Percentiles rank a stretch among this genome's conserved stretches.
Conservation (phyloP, 2,113 vertebrate species). For the Orthonyx spaldingii region DNA sequence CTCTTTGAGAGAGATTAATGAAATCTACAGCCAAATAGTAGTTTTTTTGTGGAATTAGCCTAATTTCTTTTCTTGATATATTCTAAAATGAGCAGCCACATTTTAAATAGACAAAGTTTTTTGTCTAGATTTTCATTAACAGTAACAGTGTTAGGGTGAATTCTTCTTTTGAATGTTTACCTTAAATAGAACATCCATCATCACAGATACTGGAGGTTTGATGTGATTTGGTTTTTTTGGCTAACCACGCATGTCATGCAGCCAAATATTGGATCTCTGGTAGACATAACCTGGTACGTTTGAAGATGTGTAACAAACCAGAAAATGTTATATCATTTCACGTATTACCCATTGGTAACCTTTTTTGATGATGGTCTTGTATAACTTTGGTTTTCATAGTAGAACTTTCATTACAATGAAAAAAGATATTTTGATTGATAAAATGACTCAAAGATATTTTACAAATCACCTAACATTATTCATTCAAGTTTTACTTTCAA, state of each 20-base stretch:
- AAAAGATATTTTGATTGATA: too few species aligned
- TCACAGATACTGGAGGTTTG: not conserved
- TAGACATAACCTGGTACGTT: not conserved
- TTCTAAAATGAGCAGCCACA: not conserved
- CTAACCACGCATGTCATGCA: not conserved
- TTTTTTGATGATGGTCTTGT: not conserved
- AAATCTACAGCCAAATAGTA: not conserved
- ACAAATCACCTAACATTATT: not conserved
- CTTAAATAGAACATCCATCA: not conserved
- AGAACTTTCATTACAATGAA: not conserved
- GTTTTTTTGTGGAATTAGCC: not conserved
- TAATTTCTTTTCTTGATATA: not conserved
- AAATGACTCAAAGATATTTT: not conserved
- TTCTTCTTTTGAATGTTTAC: not conserved
- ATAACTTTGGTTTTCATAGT: not conserved
- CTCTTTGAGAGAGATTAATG: not conserved
- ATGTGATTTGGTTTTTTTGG: not conserved
- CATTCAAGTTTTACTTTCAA: not conserved
- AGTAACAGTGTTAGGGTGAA: not conserved
- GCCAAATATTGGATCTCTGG: not conserved
- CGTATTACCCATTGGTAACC: not conserved
- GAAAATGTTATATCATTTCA: not conserved
- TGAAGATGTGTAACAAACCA: not conserved
- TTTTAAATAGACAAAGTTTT: not conserved
- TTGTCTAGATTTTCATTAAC: not conserved